Conservation (phyloP, 1,140 invertebrate species). For the Portunus trituberculatus region DNA sequence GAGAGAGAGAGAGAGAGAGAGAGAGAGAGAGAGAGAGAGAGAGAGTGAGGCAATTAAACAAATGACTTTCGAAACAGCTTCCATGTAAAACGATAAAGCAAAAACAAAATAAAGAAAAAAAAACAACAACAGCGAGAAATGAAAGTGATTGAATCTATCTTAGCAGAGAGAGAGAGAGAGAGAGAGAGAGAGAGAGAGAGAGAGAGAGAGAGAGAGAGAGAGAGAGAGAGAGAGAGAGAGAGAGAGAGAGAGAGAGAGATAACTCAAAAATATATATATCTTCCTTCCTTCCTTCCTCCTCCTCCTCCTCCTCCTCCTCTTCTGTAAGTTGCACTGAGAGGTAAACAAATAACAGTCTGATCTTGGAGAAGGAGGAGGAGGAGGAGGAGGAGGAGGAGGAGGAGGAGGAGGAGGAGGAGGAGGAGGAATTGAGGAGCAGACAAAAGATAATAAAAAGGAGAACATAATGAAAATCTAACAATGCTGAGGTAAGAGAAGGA, state of each 20-base stretch:
- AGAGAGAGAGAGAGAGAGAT: background rate
- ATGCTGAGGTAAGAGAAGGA: background rate
- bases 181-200: background rate
- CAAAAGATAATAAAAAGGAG: no score
- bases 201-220: background rate
- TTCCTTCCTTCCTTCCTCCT: background rate
- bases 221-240: background rate
- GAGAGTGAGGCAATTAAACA: background rate
- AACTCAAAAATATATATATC: background rate
- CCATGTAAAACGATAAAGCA: background rate
- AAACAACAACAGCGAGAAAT: no score
- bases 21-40: background rate
- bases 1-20: background rate
- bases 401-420: conserved; percentile 3
- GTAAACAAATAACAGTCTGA: background rate
- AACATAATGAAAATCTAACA: no score
- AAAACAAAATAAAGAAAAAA: background rate
- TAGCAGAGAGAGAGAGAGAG: conserved; percentile 23
- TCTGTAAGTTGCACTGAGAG: background rate
- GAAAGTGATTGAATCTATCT: no score
- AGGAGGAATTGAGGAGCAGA: background rate
- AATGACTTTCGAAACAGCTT: no score
- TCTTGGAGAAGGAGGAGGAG: background rate
- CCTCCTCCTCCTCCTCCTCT: background rate
- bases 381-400: background rate